Evolutionary conservation across 2,888 invertebrate genomes (phyloP).

Genomic region (Crocallis elinguaria): DNA sequence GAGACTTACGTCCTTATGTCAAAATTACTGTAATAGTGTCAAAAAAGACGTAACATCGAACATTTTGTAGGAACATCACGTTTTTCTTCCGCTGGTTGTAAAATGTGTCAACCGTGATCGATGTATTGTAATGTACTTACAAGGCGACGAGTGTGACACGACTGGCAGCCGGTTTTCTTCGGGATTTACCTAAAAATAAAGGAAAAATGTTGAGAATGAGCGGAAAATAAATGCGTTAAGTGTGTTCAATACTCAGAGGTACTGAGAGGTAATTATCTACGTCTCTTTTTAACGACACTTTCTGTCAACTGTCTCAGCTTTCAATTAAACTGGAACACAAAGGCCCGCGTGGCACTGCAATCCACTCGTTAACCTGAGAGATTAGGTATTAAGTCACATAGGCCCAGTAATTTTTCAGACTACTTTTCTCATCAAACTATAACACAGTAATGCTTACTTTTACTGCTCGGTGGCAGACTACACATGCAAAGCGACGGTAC

Average conservation of each 20-base stretch:
- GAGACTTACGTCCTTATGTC: not conserved
- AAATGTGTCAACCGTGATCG: conserved; percentile 58
- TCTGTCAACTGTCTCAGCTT: no score
- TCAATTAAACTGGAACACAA: no score
- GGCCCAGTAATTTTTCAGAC: no score
- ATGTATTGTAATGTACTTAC: conserved; percentile 67
- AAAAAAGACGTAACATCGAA: not conserved
- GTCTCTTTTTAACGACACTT: no score
- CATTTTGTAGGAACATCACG: not conserved
- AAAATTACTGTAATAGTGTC: not conserved
- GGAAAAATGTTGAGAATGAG: conserved; percentile 12
- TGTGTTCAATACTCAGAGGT: not conserved
- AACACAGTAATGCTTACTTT: no score
- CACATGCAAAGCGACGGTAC: no score
- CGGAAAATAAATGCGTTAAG: conserved; percentile 1
- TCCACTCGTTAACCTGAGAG: no score
- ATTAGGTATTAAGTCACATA: no score
- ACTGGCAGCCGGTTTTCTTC: conserved; percentile 76
- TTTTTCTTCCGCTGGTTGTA: conserved; percentile 1
- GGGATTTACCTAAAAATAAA: conserved; percentile 71
- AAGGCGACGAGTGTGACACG: conserved; percentile 74
- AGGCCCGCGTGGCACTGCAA: no score
- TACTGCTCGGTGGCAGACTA: no score
- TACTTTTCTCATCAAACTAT: no score
- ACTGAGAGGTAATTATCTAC: not conserved